Base-by-base conservation (phyloP, 2,888 invertebrate species). In the Synergus gifuensis region DNA sequence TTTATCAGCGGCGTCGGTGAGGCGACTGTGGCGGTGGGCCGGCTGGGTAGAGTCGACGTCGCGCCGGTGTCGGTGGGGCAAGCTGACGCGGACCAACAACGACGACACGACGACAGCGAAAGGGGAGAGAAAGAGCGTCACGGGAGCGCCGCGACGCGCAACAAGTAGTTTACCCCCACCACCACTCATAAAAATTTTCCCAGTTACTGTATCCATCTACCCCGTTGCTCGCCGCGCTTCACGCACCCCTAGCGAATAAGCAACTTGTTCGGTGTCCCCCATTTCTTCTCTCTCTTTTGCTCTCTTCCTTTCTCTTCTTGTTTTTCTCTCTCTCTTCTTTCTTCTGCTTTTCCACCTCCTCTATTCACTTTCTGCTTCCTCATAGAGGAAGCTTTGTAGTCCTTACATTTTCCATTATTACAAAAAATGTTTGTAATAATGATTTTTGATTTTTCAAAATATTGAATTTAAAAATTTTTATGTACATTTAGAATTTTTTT, bases 121-220 rank as follows among this genome's bases (percentile, higher is more conserved):
- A 87, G 85, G 58, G 82, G 85, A 76, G 85, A 85, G 87, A 87
- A 85, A 79, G 86, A 89, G 88, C 88, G 85, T 86, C 83, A 84
- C 83, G 85, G 85, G 86, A 87, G 86, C 86, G 83, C 83, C 85
- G 87, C 86, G 87, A 88, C 85, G 85, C 83, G 76, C 84, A 73
- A 73, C 69, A 73, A 73, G 69, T 73, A 73, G 69, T 73, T 76
- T 66, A 62, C 54, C 78, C 78, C 79, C 78, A 12, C 76, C 44
- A 22, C 62, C 40, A 58, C 63, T 78, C 73, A 77, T 73, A 28
- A 28, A 62, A 49, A 79, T 76, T 46, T 42, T 81, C 60, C 63
- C 63, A 77, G 22, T 78, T 77, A 40, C 66, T 42, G 46, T 69
- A 66, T 73, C 64, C 14, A 77, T 67, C 62, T 78, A 16, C 77